phyloP scores from a whole-genome alignment of 2,888 invertebrate species.

The Harmothoe impar region DNA sequence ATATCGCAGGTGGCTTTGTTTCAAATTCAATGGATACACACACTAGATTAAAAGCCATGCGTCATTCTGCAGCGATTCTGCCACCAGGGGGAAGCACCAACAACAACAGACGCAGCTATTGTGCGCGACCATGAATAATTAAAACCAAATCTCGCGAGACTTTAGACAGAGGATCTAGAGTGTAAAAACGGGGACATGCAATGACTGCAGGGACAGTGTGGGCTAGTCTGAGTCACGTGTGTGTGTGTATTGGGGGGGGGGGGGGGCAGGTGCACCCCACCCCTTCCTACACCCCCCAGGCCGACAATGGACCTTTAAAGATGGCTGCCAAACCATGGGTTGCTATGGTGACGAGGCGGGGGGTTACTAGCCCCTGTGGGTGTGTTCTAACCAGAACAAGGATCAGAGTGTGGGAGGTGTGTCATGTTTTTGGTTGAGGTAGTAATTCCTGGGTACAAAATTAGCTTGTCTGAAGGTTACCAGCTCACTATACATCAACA shows the following conservation, averaged over 20 bases:
- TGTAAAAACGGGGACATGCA: too few species aligned
- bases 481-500: too few species aligned
- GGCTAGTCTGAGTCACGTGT: neutral
- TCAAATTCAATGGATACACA: too few species aligned
- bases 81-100: neutral
- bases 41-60: too few species aligned
- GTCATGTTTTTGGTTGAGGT: too few species aligned
- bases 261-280: neutral
- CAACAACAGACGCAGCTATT: neutral
- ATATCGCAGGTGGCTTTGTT: too few species aligned
- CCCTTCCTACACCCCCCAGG: neutral
- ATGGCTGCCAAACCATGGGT: slow-evolving; percentile 3
- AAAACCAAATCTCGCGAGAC: slow-evolving; percentile 1
- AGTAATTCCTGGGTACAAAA: too few species aligned
- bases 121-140: neutral
- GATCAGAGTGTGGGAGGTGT: too few species aligned
- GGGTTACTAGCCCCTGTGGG: neutral
- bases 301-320: slow-evolving; percentile 18
- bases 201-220: neutral
- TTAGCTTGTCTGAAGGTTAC: too few species aligned
- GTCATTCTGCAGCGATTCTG: neutral
- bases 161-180: neutral
- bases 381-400: neutral
- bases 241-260: too few species aligned
- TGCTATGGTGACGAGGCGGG: neutral